Evolutionary conservation across 2,888 invertebrate genomes (phyloP), one percentile per base, ranked within the genome.

Genomic region (Galeruca laticollis): DNA sequence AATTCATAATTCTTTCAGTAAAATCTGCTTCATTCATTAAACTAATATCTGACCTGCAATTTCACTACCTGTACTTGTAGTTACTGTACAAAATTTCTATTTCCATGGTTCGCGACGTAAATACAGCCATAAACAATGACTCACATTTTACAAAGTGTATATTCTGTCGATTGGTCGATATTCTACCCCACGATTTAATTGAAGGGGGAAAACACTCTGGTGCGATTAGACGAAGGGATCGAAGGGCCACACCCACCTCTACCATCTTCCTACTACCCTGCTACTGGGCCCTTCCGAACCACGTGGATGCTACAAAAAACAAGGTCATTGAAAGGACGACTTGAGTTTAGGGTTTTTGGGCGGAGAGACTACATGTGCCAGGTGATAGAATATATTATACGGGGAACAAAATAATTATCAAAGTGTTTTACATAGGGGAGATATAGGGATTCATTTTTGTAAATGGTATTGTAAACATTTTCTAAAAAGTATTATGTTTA

Each of bases 201-300:
- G 75, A 51, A 69, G 72, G 75, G 75, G 73, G 66, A 66, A 69
- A 57, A 60, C 60, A 71, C 73, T 72, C 70, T 54, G 37, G 52
- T 60, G 71, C 75, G 71, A 76, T 74, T 78, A 73, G 74, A 70
- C 73, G 76, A 78, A 78, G 77, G 76, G 75, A 69, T 80, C 79
- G 82, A 9, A 80, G 76, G 76, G 78, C 76, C 71, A 70, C 79
- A 63, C 78, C 80, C 78, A 79, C 77, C 79, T 78, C 75, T 70
- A 75, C 66, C 74, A 71, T 68, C 71, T 69, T 80, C 69, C 77
- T 80, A 77, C 70, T 73, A 72, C 75, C 80, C 80, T 80, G 79
- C 75, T 81, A 81, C 77, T 43, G 71, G 73, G 79, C 83, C 84
- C 84, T 83, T 81, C 74, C 72, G 65, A 73, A 75, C 82, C 80